Conservation (phyloP, 2,888 invertebrate genomes). For the Acronicta psi region DNA sequence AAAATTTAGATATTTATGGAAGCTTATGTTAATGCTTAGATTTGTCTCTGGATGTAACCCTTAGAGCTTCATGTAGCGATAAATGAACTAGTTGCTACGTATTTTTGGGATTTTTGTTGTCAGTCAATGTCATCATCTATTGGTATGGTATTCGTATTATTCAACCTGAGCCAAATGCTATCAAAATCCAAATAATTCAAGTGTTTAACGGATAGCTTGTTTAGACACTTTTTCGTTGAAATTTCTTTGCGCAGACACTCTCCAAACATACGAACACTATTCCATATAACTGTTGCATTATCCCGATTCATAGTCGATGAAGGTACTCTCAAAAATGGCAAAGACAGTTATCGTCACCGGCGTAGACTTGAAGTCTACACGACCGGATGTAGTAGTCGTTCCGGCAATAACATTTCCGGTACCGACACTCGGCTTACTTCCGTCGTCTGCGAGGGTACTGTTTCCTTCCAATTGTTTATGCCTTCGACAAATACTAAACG, state of each 20-base stretch:
- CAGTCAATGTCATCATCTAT: too few relatives aligned
- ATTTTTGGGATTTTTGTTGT: too few relatives aligned
- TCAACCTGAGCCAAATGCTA: too few relatives aligned
- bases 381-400: constrained; percentile 85
- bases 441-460: constrained; percentile 82
- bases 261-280: not conserved
- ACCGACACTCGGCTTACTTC: constrained; percentile 85
- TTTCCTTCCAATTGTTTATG: constrained; percentile 85
- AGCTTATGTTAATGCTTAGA: too few relatives aligned
- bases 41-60: too few relatives aligned
- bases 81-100: too few relatives aligned
- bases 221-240: not conserved
- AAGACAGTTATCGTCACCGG: constrained; percentile 70
- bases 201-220: constrained; percentile 1
- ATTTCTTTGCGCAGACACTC: not conserved
- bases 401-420: constrained; percentile 88
- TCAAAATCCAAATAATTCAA: too few relatives aligned
- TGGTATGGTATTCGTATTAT: too few relatives aligned
- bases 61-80: too few relatives aligned
- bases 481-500: constrained; percentile 78
- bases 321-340: constrained; percentile 68
- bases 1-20: too few relatives aligned
- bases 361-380: constrained; percentile 83
- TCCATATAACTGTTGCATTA: constrained; percentile 47
- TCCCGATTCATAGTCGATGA: constrained; percentile 36